A percentile compares a stretch with the other conserved stretches of the same genome.
Evolutionary conservation across 1,140 invertebrate species (phyloP).

Genomic region (Cataglyphis hispanica): DNA sequence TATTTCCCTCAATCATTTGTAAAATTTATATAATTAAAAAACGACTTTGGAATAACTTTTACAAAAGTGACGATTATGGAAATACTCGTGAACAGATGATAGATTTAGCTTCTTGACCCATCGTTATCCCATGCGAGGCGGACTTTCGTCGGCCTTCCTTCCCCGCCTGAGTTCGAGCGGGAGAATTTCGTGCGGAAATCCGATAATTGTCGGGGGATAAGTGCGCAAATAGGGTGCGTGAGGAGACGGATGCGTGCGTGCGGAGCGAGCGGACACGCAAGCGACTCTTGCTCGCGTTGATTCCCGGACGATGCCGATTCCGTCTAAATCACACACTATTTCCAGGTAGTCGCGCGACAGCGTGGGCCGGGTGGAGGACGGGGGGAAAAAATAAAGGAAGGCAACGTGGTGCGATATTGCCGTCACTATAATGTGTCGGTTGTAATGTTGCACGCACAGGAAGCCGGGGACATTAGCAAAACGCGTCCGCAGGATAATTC

Average conservation of each 20-base stretch:
- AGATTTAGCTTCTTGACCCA: constrained; percentile 68
- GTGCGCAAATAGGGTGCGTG: constrained; percentile 58
- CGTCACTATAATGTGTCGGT: constrained; percentile 52
- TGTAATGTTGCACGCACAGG: constrained; percentile 68
- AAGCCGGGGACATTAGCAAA: constrained; percentile 67
- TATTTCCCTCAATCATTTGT: constrained; percentile 3
- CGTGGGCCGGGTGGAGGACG: neutral
- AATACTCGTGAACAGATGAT: neutral
- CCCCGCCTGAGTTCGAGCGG: neutral
- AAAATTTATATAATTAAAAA: constrained; percentile 36
- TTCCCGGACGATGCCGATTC: constrained; percentile 39
- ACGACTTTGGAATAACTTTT: constrained; percentile 4
- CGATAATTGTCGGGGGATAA: constrained; percentile 79
- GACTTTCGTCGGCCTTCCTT: constrained; percentile 62
- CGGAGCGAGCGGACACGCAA: constrained; percentile 56
- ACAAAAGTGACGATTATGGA: neutral
- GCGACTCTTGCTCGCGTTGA: constrained; percentile 38
- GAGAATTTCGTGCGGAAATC: constrained; percentile 75
- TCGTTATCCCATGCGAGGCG: constrained; percentile 72
- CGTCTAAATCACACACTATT: constrained; percentile 68
- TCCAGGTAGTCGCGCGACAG: neutral
- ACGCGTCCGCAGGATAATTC: constrained; percentile 67
- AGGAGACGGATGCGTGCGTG: constrained; percentile 73
- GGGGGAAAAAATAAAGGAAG: constrained; percentile 40
- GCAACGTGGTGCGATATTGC: constrained; percentile 48